Evolutionary conservation across 2,888 invertebrate genomes (phyloP).

Genomic region (Amiota minor): DNA sequence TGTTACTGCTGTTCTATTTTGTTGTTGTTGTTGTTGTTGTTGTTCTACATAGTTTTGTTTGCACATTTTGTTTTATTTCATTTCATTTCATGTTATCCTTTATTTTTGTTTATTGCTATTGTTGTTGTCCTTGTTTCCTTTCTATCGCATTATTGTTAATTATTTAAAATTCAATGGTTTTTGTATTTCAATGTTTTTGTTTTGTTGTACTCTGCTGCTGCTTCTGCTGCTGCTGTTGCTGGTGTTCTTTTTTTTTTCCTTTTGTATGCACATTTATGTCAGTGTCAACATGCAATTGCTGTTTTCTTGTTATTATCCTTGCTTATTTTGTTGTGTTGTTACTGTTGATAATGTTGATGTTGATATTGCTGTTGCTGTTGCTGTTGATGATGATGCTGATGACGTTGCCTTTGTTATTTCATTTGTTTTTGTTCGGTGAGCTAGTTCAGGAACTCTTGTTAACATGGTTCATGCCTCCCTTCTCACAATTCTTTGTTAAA

Average conservation of each 20-base stretch:
- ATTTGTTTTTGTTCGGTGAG: constrained; percentile 30
- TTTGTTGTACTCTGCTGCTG: constrained; percentile 11
- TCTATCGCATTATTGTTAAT: constrained; percentile 43
- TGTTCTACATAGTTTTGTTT: constrained; percentile 20
- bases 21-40: constrained; percentile 34
- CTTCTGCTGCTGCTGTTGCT: constrained; percentile 26
- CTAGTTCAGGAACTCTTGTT: constrained; percentile 40
- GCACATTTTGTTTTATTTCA: constrained; percentile 31
- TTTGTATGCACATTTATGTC: constrained; percentile 31
- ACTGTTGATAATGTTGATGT: constrained; percentile 18
- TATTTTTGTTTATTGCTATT: neutral
- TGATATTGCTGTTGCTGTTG: constrained; percentile 20
- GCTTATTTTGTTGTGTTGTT: constrained; percentile 24
- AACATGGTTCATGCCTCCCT: constrained; percentile 36
- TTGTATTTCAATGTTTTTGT: neutral
- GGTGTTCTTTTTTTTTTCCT: constrained; percentile 37
- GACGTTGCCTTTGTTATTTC: constrained; percentile 3
- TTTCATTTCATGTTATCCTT: constrained; percentile 9
- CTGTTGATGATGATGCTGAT: constrained; percentile 3
- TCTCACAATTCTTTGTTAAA: constrained; percentile 16
- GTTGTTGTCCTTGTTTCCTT: constrained; percentile 6
- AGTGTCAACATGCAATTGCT: constrained; percentile 37
- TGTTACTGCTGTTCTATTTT: constrained; percentile 2
- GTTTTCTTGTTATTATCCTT: neutral
- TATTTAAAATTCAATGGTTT: constrained; percentile 49